phyloP scores from a whole-genome alignment of 2,888 invertebrate species.

The Cephus runcator region DNA sequence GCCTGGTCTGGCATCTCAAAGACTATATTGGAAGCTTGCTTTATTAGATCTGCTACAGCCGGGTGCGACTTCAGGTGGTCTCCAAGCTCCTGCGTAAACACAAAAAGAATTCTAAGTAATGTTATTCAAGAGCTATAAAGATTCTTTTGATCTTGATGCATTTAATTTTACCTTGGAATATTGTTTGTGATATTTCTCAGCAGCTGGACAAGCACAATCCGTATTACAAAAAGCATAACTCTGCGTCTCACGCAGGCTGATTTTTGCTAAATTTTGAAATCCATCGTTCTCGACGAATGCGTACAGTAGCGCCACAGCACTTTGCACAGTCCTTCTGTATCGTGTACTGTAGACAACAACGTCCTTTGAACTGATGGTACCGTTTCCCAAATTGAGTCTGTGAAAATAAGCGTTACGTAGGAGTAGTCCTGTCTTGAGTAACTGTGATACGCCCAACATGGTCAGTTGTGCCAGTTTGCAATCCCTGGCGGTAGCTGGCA shows the following conservation, averaged over 20 bases:
- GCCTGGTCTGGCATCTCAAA: constrained; percentile 75
- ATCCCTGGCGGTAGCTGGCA: constrained; percentile 74
- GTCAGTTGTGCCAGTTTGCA: constrained; percentile 91
- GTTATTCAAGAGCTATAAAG: constrained; percentile 2
- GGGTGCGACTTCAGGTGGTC: constrained; percentile 79
- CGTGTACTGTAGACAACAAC: constrained; percentile 82
- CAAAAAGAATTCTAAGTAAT: constrained; percentile 61
- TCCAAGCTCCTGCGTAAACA: constrained; percentile 71
- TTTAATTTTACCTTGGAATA: constrained; percentile 58
- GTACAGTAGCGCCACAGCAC: constrained; percentile 82
- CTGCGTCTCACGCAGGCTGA: constrained; percentile 80
- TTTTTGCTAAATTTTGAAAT: constrained; percentile 67
- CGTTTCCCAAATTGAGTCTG: constrained; percentile 63
- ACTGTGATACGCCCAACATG: constrained; percentile 82
- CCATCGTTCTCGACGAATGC: constrained; percentile 77
- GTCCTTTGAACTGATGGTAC: constrained; percentile 68
- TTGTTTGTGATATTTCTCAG: constrained; percentile 70
- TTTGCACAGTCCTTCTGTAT: constrained; percentile 91
- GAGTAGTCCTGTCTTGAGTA: constrained; percentile 80
- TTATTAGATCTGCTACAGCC: constrained; percentile 77
- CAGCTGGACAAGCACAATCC: constrained; percentile 83
- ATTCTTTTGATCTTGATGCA: not conserved
- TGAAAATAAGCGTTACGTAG: constrained; percentile 72
- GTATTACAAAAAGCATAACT: constrained; percentile 87
- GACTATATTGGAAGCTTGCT: constrained; percentile 72